phyloP scores from a whole-genome alignment of 2,888 invertebrate genomes.

The Ophioninae sp. region DNA sequence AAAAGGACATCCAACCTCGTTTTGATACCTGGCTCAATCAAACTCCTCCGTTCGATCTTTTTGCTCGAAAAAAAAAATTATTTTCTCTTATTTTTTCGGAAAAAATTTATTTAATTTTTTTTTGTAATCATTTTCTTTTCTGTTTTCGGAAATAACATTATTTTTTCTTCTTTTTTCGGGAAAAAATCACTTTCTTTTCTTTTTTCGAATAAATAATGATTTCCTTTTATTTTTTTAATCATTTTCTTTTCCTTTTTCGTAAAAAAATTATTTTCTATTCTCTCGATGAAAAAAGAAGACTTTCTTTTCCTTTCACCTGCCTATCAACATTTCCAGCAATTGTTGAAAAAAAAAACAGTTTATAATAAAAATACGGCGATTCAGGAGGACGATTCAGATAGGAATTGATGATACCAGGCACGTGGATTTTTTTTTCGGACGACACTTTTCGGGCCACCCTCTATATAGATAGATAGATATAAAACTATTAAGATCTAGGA shows the following conservation, averaged over 20 bases:
- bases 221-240: too few relatives aligned
- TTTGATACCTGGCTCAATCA: background rate
- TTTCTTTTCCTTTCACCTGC: background rate
- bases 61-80: too few relatives aligned
- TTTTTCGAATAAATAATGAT: too few relatives aligned
- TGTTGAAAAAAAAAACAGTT: background rate
- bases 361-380: background rate
- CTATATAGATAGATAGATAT: constrained; percentile 55
- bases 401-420: background rate
- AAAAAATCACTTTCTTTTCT: too few relatives aligned
- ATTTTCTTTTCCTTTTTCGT: too few relatives aligned
- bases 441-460: background rate
- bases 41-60: background rate
- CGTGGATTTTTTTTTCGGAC: background rate
- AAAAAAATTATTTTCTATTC: background rate
- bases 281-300: background rate
- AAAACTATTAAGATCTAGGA: constrained; percentile 61
- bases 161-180: too few relatives aligned
- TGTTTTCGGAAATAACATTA: too few relatives aligned
- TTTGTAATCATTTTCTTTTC: too few relatives aligned
- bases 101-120: too few relatives aligned
- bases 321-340: background rate
- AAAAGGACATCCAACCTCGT: background rate
- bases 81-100: too few relatives aligned
- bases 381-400: background rate